phyloP scores from a whole-genome alignment of 2,888 invertebrate species.

The Eudemis profundana region DNA sequence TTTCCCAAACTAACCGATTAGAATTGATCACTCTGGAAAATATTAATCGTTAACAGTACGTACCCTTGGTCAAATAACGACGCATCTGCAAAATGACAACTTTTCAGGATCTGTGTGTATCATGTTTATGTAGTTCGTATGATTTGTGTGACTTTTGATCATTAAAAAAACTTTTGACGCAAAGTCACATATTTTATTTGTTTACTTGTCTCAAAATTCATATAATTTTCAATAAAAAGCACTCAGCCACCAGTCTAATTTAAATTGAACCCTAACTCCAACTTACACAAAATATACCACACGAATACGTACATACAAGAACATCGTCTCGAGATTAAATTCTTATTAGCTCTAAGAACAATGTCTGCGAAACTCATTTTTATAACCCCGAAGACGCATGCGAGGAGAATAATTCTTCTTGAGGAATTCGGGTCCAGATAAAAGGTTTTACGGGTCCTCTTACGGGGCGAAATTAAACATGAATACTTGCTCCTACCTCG shows the following conservation, averaged over 20 bases:
- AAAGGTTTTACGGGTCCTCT: slow-evolving; percentile 73
- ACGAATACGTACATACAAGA: slow-evolving; percentile 30
- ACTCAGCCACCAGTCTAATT: neutral
- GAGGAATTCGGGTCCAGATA: slow-evolving; percentile 74
- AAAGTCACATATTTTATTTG: too few relatives aligned
- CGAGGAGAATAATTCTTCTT: slow-evolving; percentile 56
- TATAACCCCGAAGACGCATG: slow-evolving; percentile 42
- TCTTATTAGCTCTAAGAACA: slow-evolving; percentile 41
- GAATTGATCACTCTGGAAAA: too few relatives aligned
- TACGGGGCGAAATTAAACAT: slow-evolving; percentile 80
- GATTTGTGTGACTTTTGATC: too few relatives aligned
- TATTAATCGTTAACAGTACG: too few relatives aligned
- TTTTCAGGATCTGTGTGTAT: too few relatives aligned
- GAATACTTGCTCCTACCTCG: slow-evolving; percentile 82
- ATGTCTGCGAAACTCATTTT: slow-evolving; percentile 41
- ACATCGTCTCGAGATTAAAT: slow-evolving; percentile 37
- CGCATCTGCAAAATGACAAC: too few relatives aligned
- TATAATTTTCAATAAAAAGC: neutral
- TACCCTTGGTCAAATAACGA: too few relatives aligned
- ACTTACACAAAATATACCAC: slow-evolving; percentile 5
- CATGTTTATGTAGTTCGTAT: too few relatives aligned
- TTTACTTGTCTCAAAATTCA: neutral
- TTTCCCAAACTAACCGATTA: too few relatives aligned
- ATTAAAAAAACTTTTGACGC: too few relatives aligned
- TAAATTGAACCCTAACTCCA: slow-evolving; percentile 1